Evolutionary conservation across 1,140 invertebrate species (phyloP).

Genomic region (Fopius arisanus): DNA sequence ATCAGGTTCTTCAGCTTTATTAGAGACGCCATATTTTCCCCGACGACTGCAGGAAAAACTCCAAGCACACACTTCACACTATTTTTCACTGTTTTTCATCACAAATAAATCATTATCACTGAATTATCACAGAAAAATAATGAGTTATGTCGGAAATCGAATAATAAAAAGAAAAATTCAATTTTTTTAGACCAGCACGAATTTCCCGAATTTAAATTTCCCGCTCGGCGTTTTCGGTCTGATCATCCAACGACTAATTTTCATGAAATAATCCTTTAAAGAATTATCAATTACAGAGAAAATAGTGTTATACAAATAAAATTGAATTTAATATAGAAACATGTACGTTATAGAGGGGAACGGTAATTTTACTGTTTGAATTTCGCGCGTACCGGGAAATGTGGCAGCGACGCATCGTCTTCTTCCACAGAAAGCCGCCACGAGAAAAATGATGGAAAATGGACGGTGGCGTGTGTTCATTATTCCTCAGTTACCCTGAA

Average conservation of each 20-base stretch:
- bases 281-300: no score
- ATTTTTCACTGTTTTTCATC: no score
- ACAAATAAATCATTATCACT: no score
- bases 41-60: background rate
- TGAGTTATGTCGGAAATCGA: no score
- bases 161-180: no score
- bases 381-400: background rate
- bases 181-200: no score
- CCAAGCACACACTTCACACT: background rate
- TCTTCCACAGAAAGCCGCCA: background rate
- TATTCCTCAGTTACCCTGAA: slow-evolving; percentile 15
- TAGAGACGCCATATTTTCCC: slow-evolving; percentile 32
- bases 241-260: no score
- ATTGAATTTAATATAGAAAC: background rate
- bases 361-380: background rate
- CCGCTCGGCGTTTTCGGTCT: no score
- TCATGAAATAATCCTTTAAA: no score
- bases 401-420: background rate
- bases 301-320: no score
- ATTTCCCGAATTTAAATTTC: no score
- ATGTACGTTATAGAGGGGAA: slow-evolving; percentile 6
- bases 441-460: slow-evolving; percentile 40
- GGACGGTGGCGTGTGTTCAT: slow-evolving; percentile 45
- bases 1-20: slow-evolving; percentile 31
- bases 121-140: no score